Percentiles rank a stretch among this genome's conserved stretches.
These are phyloP conservation scores for Adelges cooleyi DNA, from an alignment of 1,140 invertebrate genomes.

Conservation along the genomic window DNA sequence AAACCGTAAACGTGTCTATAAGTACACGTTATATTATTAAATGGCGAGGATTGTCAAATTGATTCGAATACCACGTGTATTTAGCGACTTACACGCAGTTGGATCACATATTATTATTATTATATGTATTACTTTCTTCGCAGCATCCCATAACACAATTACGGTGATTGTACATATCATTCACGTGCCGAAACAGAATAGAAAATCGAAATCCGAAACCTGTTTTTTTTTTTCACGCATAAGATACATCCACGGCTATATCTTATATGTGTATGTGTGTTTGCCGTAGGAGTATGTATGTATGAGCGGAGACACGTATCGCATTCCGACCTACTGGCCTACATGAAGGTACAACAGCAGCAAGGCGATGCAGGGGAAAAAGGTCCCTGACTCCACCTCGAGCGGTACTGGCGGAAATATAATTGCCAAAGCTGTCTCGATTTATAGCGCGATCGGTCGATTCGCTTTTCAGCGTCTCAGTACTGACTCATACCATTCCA, in stretches of 20 bases:
- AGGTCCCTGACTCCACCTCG: constrained; percentile 10
- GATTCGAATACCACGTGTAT: background rate
- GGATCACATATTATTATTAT: background rate
- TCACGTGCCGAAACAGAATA: constrained; percentile 25
- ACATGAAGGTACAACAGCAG: background rate
- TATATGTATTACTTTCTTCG: constrained; percentile 15
- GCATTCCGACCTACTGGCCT: constrained; percentile 24
- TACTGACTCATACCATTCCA: background rate
- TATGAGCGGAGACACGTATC: background rate
- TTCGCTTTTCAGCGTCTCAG: background rate
- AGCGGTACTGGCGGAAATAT: constrained; percentile 12
- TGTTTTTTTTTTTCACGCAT: background rate
- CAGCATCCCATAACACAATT: background rate
- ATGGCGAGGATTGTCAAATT: too few species aligned
- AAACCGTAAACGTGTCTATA: too few species aligned
- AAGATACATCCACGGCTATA: constrained; percentile 3
- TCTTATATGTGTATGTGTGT: background rate
- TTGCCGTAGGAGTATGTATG: background rate
- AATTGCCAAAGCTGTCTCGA: background rate
- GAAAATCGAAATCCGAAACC: constrained; percentile 28
- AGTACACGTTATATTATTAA: too few species aligned
- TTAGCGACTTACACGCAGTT: background rate
- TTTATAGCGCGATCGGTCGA: background rate
- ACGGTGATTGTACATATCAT: constrained; percentile 12
- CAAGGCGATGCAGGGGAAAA: background rate